These are phyloP conservation scores for Sebastes oblongus DNA, from an alignment of 2,797 vertebrate species.

Conservation along the genomic window DNA sequence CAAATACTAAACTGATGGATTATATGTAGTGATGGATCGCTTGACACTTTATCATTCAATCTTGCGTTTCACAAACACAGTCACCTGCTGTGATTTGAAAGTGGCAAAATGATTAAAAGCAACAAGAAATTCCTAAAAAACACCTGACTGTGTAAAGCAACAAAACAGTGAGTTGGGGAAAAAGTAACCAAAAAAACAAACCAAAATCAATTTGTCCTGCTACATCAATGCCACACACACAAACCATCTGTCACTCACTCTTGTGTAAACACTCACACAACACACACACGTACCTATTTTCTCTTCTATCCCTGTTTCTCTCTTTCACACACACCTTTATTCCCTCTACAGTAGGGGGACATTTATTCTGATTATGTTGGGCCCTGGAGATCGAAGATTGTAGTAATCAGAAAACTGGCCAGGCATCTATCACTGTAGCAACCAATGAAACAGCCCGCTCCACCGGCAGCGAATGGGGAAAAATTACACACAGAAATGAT, in stretches of 20 bases:
- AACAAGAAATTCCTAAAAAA: background rate
- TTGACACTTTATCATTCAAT: background rate
- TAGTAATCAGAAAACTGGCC: constrained; percentile 86
- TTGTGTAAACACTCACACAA: constrained; percentile 21
- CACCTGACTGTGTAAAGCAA: background rate
- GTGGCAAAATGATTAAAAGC: constrained; percentile 7
- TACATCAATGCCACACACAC: constrained; percentile 22
- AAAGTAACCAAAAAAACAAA: background rate
- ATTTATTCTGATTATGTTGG: constrained; percentile 86
- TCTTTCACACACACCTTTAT: constrained; percentile 64
- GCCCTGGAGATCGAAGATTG: constrained; percentile 82
- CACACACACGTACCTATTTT: constrained; percentile 35
- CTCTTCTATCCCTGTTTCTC: constrained; percentile 6
- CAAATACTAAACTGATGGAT: constrained; percentile 4
- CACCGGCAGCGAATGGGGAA: constrained; percentile 59
- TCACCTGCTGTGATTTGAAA: background rate
- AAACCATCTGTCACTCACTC: constrained; percentile 49
- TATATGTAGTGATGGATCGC: background rate
- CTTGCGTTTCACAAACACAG: background rate
- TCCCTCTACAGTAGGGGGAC: constrained; percentile 71
- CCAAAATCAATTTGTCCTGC: constrained; percentile 35
- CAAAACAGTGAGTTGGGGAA: background rate
- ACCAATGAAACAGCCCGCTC: constrained; percentile 80
- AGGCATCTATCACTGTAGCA: constrained; percentile 84
- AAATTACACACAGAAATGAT: constrained; percentile 76